Evolutionary conservation across 2,797 vertebrate genomes (phyloP), one percentile per base, ranked within the genome.

Genomic region (Phylloscopus collybita): DNA sequence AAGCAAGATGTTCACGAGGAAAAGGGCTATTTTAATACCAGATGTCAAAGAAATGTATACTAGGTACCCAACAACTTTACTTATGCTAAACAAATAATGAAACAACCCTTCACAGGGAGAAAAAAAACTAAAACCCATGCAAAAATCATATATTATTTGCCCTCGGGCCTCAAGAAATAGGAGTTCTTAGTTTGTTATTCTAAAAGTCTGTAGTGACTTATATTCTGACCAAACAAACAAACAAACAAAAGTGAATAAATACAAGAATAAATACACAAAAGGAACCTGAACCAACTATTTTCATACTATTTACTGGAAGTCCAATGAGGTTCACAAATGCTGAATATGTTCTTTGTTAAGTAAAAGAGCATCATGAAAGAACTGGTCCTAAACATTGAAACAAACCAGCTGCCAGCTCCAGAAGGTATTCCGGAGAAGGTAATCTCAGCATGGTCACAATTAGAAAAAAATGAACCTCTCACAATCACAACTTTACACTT

Each of bases 141-240:
- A 76, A 38, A 74, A 67, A 13, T 26, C 8, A 29, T 13, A 2
- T 21, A 50, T 49, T 49, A 56, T 42, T 67, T 87, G 13, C 13
- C 30, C 16, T 5, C 0, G 0, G 4, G 1, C 3, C 4, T 2
- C 6, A 40, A 61, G 47, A 66, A 88, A 34, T 3, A 61, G 27
- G 36, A 87, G 16, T 7, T 19, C 15, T 54, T 54, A 38, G 8
- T 51, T 32, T 47, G 12, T 38, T 56, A 30, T 78, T 80, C 16
- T 57, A 50, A 11, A 73, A 71, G 16, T 54, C 45, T 54, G 5
- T 18, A 34, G 10, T n/a, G 19, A 60, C 11, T 22, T 66, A 49
- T 5, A 3, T 40, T 40, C 2, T 9, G 25, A 71, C 0, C 5
- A 80, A 78, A 14, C 3, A 29, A 38, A 5, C 19, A 44, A 44